phyloP scores from a whole-genome alignment of 2,888 invertebrate species.

The Ypsolopha scabrella region DNA sequence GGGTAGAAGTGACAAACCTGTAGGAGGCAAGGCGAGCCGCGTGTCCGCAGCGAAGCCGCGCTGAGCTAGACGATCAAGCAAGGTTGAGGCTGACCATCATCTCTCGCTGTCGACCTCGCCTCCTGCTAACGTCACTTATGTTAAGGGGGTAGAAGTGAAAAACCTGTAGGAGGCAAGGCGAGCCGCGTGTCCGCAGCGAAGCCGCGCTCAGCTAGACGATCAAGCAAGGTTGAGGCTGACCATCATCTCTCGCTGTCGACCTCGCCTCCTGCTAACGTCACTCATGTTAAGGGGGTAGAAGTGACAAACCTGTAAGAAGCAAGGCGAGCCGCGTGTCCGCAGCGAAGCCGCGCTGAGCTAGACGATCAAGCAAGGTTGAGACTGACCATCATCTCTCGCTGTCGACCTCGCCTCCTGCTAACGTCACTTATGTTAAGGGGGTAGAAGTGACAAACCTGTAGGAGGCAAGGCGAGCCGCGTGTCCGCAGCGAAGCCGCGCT shows the following conservation, averaged over 20 bases:
- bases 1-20: conserved; percentile 25
- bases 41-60: conserved; percentile 61
- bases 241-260: conserved; percentile 53
- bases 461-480: conserved; percentile 54
- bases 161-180: conserved; percentile 56
- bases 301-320: conserved; percentile 45
- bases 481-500: conserved; percentile 59
- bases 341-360: conserved; percentile 58
- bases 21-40: conserved; percentile 51
- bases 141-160: background rate
- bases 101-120: conserved; percentile 37
- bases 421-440: background rate
- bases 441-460: conserved; percentile 29
- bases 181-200: conserved; percentile 57
- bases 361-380: conserved; percentile 47
- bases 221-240: conserved; percentile 56
- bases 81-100: conserved; percentile 62
- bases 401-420: conserved; percentile 30
- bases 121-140: conserved; percentile 16
- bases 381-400: conserved; percentile 63
- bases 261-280: conserved; percentile 23
- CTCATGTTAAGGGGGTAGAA: background rate
- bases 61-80: conserved; percentile 54
- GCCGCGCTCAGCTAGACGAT: conserved; percentile 54
- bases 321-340: conserved; percentile 55